Conservation (phyloP, 2,888 invertebrate genomes). For the Diabrotica balteata region DNA sequence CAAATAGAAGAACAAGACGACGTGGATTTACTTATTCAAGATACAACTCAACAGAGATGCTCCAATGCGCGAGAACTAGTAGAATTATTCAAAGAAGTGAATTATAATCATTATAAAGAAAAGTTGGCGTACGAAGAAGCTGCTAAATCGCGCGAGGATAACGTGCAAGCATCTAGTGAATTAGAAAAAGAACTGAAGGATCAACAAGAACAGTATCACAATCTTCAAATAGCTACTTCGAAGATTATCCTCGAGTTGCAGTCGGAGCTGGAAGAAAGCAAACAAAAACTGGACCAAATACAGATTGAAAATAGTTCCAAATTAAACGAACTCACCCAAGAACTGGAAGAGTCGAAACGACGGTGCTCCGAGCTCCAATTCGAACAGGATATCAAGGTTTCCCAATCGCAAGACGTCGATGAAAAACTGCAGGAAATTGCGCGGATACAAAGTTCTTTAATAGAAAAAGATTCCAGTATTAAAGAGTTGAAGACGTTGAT, state of each 20-base stretch:
- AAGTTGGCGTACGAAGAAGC: slow-evolving; percentile 1
- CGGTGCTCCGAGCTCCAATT: slow-evolving; percentile 36
- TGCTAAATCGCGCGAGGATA: neutral
- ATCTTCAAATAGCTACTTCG: slow-evolving; percentile 24
- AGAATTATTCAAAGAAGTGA: slow-evolving; percentile 4
- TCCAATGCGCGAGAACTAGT: slow-evolving; percentile 15
- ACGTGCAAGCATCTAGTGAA: slow-evolving; percentile 9
- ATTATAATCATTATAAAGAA: neutral
- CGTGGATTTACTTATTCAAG: slow-evolving; percentile 10
- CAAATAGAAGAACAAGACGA: slow-evolving; percentile 14
- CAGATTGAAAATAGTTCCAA: slow-evolving; percentile 42
- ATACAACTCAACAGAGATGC: slow-evolving; percentile 16
- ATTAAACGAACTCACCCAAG: slow-evolving; percentile 37
- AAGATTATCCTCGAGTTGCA: slow-evolving; percentile 47
- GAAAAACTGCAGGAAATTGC: slow-evolving; percentile 24
- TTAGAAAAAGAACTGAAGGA: slow-evolving; percentile 18
- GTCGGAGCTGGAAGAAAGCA: slow-evolving; percentile 35
- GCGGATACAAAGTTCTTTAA: slow-evolving; percentile 23
- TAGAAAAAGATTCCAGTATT: slow-evolving; percentile 33
- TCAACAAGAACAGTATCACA: slow-evolving; percentile 13
- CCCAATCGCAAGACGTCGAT: neutral
- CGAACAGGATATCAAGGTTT: slow-evolving; percentile 1
- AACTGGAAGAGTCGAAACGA: slow-evolving; percentile 46
- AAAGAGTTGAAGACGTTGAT: slow-evolving; percentile 32
- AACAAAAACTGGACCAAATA: slow-evolving; percentile 31